A percentile compares a stretch with the other conserved stretches of the same genome.
Evolutionary conservation across 2,888 invertebrate genomes (phyloP).

Genomic region (Platycnemis pennipes): DNA sequence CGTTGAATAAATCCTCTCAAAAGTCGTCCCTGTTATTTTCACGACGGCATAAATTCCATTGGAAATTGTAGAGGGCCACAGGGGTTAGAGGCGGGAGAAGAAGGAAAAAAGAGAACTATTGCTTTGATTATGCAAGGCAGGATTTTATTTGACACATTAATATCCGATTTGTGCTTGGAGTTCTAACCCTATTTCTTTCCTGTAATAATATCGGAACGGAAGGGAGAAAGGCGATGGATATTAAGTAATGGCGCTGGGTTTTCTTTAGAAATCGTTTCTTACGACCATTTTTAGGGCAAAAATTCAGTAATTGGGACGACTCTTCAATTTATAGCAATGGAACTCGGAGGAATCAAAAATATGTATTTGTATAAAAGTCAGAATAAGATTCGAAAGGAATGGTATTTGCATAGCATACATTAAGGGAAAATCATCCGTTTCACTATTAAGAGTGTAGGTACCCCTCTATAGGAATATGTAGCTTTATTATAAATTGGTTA

Average conservation of each 20-base stretch:
- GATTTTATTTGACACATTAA: constrained; percentile 52
- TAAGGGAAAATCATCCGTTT: too few relatives aligned
- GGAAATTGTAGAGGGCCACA: background rate
- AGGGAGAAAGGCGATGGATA: background rate
- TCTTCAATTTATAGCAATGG: background rate
- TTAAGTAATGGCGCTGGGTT: background rate
- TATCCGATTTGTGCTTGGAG: constrained; percentile 7
- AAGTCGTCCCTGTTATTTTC: constrained; percentile 50
- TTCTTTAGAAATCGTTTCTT: background rate
- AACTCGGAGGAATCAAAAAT: background rate
- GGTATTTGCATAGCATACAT: too few relatives aligned
- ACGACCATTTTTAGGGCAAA: background rate
- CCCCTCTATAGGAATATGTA: too few relatives aligned
- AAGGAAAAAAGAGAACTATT: constrained; percentile 12
- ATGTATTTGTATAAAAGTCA: background rate
- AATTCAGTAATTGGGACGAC: background rate
- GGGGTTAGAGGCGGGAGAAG: background rate
- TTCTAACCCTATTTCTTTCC: background rate
- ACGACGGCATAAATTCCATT: constrained; percentile 56
- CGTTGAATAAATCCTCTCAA: constrained; percentile 60
- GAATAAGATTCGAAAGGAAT: background rate
- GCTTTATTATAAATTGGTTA: too few relatives aligned
- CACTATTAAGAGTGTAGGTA: too few relatives aligned
- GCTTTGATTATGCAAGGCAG: constrained; percentile 37
- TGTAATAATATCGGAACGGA: background rate